Evolutionary conservation across 2,797 vertebrate genomes (phyloP), one percentile per base, ranked within the genome.

Genomic region (Amniataba percoides): DNA sequence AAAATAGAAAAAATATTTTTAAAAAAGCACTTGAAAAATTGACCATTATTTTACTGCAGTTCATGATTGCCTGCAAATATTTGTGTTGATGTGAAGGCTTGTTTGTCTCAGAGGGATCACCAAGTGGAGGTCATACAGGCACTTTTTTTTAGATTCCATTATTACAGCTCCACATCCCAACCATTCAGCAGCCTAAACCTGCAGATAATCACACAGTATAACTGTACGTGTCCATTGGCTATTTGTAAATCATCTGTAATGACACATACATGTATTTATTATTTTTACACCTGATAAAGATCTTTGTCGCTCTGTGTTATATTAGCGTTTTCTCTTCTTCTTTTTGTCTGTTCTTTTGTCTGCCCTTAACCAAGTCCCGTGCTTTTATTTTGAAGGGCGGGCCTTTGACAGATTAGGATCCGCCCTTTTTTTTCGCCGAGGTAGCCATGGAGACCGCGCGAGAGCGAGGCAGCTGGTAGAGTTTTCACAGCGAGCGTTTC

Each of bases 361-460:
- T 58, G 64, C 1, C 57, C 15, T 16, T 31, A 31, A 18, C 6
- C 13, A 57, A 15, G 71, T 34, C 2, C 11, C 0, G 65, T 27
- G 80, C 84, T 88, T 71, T 92, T 90, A 87, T 77, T 92, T 80
- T 90, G 90, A 93, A 90, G 53, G 53, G 10, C 9, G 6, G 3
- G 11, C 19, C 34, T 6, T 72, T 77, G 81, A 81, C 79, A 67
- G 18, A 52, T 74, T 72, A 77, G 58, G 86, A 12, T 2, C 91
- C 92, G 88, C 93, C 93, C 87, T 62, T 82, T 80, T 69, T 36
- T 31, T 31, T 31, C 27, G 55, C 68, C 69, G 70, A n/a, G 71
- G 93, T 95, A 88, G 87, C 92, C 91, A 95, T 95, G 91, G 95
- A 92, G 87, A 95, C 92, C 87, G 92, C 84, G 89, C 89, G 87